Conservation (phyloP, 2,888 invertebrate genomes). For the Tinea semifulvella region DNA sequence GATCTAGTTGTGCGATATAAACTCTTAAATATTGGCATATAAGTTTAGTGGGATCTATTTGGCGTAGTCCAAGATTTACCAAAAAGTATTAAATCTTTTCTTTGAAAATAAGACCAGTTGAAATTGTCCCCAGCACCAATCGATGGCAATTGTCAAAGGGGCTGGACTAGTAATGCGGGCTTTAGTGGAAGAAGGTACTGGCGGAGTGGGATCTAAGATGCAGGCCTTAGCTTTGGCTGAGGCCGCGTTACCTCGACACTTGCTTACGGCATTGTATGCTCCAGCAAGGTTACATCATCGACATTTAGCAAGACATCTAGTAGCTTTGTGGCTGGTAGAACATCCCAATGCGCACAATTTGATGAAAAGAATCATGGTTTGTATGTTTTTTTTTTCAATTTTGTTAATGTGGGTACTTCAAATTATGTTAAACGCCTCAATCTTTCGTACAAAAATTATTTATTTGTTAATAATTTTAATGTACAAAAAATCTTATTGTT, state of each 20-base stretch:
- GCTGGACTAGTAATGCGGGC: conserved; percentile 98
- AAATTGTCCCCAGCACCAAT: conserved; percentile 79
- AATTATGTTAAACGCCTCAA: too few species aligned
- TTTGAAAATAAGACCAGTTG: too few species aligned
- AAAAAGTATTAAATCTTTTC: too few species aligned
- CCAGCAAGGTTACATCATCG: conserved; percentile 84
- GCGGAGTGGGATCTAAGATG: conserved; percentile 92
- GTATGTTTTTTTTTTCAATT: conserved; percentile 23
- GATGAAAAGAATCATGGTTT: conserved; percentile 86
- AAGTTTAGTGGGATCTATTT: too few species aligned
- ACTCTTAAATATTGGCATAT: too few species aligned
- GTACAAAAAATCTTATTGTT: too few species aligned
- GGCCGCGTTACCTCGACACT: conserved; percentile 93
- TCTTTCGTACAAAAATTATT: too few species aligned
- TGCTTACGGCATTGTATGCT: conserved; percentile 91
- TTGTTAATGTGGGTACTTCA: too few species aligned
- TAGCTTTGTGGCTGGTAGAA: conserved; percentile 95
- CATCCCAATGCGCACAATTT: conserved; percentile 91
- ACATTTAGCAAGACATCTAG: conserved; percentile 90
- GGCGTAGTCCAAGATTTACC: too few species aligned
- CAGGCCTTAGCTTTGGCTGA: conserved; percentile 95
- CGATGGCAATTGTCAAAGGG: conserved; percentile 97
- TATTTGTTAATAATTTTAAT: too few species aligned
- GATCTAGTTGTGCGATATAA: too few species aligned
- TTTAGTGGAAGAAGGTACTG: conserved; percentile 95